A percentile compares a stretch with the other conserved stretches of the same genome.
These are phyloP conservation scores for Petrocephalus microphthalmus DNA, from an alignment of 2,113 vertebrate genomes.

Conservation along the genomic window DNA sequence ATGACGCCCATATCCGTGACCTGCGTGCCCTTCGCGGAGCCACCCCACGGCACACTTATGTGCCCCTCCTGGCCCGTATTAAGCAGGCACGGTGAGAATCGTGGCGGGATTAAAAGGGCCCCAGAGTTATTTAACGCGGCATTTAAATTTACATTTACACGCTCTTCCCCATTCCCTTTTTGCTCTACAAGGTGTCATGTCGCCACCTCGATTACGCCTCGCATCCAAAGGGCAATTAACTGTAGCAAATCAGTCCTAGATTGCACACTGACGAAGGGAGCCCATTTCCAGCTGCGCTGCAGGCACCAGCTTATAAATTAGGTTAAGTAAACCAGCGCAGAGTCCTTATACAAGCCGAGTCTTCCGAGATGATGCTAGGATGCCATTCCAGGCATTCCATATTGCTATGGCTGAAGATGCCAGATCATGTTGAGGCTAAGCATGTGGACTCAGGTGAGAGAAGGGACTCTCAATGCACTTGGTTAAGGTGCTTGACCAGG, in stretches of 20 bases:
- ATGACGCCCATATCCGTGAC: background rate
- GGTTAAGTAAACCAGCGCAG: background rate
- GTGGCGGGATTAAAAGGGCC: background rate
- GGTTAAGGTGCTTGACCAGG: background rate
- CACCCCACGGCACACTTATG: background rate
- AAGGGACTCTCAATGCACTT: background rate
- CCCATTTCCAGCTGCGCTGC: background rate
- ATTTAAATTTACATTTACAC: background rate
- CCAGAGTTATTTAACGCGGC: background rate
- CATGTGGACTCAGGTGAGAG: background rate
- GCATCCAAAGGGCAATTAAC: background rate
- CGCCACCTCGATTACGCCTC: background rate
- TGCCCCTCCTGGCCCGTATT: background rate
- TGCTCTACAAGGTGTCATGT: background rate
- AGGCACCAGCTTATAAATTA: background rate
- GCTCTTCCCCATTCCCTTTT: background rate
- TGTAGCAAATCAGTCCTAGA: background rate
- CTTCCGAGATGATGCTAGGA: background rate
- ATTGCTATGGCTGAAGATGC: background rate
- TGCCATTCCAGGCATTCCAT: background rate
- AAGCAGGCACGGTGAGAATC: background rate
- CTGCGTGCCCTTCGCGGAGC: background rate
- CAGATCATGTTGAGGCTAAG: background rate
- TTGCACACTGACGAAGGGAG: background rate
- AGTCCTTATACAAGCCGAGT: background rate